Base-by-base conservation (phyloP, 1,140 invertebrate species). In the Drosophila santomea region DNA sequence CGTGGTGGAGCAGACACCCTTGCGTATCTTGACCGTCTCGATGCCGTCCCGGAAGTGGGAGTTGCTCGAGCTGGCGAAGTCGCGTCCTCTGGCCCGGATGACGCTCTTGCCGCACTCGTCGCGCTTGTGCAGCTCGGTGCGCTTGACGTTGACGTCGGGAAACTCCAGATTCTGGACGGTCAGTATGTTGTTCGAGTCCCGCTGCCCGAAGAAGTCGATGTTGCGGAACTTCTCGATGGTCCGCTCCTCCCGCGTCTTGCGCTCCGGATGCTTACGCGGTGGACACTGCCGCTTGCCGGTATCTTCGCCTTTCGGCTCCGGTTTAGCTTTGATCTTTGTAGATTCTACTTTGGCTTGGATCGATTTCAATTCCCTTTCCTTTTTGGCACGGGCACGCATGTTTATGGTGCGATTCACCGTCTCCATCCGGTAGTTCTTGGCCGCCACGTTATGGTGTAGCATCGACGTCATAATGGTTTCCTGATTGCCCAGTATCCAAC, bases 141-240 rank as follows among this genome's bases (percentile, higher is more conserved):
- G 77, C 25, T 68, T 54, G 3, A 80, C 38, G 8, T 89, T 89
- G 7, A 23, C 85, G 50, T 89, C 80, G 1, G 84, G 84, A 38
- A 89, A 89, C 52, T 89, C 85, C 0, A 89, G 56, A 0, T 63
- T 89, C 48, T 89, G 84, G 0, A 90, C 77, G 2, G 85, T 68
- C 35, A 89, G 25, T 23, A 55, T 11, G 0, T 56, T 39, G 38
- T 72, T 58, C 25, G 85, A 89, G 20, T 89, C 73, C 20, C 61
- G 61, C 4, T 71, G 58, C 0, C 48, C 43, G 0, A 82, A 74
- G 35, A 89, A 90, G 12, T 89, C 78, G 11, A 89, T 80, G 17
- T 89, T 89, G 20, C 82, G 77, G n/a, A 90, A 89, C 23, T 80
- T 59, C 8, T 59, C 23, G 4, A 90, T 89, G 5, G 45, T 63